Percentiles rank a stretch among this genome's conserved stretches.
These are phyloP conservation scores for Neotoma lepida DNA, from an alignment of 2,113 vertebrate species.

Conservation along the genomic window DNA sequence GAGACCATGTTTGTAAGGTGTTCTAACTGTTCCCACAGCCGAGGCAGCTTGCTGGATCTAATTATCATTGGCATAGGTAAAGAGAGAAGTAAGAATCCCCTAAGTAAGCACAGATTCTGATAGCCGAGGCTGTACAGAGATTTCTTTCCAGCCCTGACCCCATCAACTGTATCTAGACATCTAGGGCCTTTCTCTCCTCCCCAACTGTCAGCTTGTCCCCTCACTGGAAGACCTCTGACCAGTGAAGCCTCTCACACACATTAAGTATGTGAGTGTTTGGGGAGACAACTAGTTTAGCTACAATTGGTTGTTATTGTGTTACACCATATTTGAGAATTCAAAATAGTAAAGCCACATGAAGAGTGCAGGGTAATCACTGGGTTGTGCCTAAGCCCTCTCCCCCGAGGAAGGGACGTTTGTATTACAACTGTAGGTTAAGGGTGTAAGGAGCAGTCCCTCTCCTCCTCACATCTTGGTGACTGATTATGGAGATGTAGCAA, in stretches of 20 bases:
- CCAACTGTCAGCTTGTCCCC: neutral
- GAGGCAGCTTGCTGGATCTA: neutral
- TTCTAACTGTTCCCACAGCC: fast-evolving
- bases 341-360: neutral
- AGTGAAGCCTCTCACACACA: neutral
- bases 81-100: neutral
- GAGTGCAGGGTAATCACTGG: neutral
- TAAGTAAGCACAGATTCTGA: fast-evolving
- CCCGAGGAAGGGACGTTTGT: too few species aligned
- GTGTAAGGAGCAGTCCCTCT: neutral
- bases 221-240: too few species aligned
- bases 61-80: neutral
- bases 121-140: fast-evolving
- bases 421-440: neutral
- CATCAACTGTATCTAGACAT: neutral
- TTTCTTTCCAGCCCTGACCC: neutral
- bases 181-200: neutral
- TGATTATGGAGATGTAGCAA: neutral
- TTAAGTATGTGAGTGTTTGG: neutral
- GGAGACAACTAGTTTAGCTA: neutral
- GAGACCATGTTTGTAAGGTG: neutral
- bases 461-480: fast-evolving
- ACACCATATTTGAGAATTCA: neutral
- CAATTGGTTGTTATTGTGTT: neutral
- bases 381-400: neutral